These are phyloP conservation scores for Busseola fusca DNA, from an alignment of 2,888 invertebrate genomes.

Conservation along the genomic window DNA sequence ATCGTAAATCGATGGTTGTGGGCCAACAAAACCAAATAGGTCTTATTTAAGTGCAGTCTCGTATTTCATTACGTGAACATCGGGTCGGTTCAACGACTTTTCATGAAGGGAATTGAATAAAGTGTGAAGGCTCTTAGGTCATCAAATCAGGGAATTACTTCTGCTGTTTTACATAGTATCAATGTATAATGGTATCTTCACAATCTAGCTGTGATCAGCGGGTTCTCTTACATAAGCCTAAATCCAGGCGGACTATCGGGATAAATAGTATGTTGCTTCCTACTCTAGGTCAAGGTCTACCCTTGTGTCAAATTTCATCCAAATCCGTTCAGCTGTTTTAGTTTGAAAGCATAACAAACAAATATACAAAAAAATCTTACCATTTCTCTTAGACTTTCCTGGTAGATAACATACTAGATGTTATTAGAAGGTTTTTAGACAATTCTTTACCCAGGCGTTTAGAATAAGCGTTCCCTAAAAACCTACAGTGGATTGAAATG, in stretches of 20 bases:
- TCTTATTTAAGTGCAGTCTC: constrained; percentile 30
- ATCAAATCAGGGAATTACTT: constrained; percentile 30
- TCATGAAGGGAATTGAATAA: constrained; percentile 38
- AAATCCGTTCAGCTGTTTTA: neutral
- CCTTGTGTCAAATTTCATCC: no score
- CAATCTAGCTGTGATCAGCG: neutral
- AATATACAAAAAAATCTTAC: neutral
- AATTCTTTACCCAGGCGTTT: neutral
- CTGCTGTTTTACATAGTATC: constrained; percentile 4
- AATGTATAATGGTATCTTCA: neutral
- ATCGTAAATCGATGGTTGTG: constrained; percentile 61
- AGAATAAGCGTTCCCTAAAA: neutral
- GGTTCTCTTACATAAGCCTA: neutral
- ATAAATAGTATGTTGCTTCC: neutral
- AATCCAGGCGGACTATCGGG: neutral
- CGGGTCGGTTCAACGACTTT: constrained; percentile 16
- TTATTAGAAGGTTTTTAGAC: no score
- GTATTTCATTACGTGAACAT: constrained; percentile 18
- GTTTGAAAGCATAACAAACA: neutral
- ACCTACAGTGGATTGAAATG: neutral
- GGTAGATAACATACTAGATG: no score
- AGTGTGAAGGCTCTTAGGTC: constrained; percentile 29
- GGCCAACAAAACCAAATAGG: constrained; percentile 47
- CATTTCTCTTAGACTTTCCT: neutral
- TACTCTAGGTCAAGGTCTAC: neutral